Conservation (phyloP, 2,888 invertebrate genomes). For the Gandaritis pyraliata region DNA sequence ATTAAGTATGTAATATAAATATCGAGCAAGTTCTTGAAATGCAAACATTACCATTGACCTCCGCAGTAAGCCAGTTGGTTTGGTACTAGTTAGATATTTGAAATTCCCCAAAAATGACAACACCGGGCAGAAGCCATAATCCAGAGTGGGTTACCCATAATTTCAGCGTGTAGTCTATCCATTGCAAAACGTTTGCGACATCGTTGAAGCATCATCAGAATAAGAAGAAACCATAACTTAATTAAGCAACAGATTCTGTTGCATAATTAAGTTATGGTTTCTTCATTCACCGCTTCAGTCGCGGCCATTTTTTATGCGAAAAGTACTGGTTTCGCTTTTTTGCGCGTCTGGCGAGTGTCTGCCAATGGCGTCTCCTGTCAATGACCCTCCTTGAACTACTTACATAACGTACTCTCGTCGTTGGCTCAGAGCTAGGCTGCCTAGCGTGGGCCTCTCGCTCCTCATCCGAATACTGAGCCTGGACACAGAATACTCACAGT, state of each 20-base stretch:
- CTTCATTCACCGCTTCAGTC: constrained; percentile 42
- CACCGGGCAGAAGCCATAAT: constrained; percentile 1
- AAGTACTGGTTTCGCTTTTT: constrained; percentile 80
- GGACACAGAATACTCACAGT: constrained; percentile 6
- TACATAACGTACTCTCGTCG: constrained; percentile 63
- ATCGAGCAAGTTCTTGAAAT: too few relatives aligned
- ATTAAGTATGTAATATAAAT: too few relatives aligned
- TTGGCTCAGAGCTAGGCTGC: constrained; percentile 35
- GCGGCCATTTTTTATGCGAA: constrained; percentile 53
- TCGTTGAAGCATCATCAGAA: constrained; percentile 22
- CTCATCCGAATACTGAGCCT: constrained; percentile 11
- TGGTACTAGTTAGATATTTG: too few relatives aligned
- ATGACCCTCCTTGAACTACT: constrained; percentile 81
- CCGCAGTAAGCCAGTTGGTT: too few relatives aligned
- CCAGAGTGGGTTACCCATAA: background rate
- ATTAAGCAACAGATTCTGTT: constrained; percentile 39
- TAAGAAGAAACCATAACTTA: constrained; percentile 44
- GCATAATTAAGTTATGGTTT: constrained; percentile 42
- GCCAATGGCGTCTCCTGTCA: constrained; percentile 65
- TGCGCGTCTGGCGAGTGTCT: constrained; percentile 79
- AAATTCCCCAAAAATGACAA: constrained; percentile 1
- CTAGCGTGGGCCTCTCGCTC: constrained; percentile 49
- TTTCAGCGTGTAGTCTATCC: background rate
- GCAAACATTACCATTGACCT: too few relatives aligned
- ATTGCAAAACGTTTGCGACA: constrained; percentile 21